phyloP scores from a whole-genome alignment of 2,888 invertebrate genomes.

The Agrochola lota region DNA sequence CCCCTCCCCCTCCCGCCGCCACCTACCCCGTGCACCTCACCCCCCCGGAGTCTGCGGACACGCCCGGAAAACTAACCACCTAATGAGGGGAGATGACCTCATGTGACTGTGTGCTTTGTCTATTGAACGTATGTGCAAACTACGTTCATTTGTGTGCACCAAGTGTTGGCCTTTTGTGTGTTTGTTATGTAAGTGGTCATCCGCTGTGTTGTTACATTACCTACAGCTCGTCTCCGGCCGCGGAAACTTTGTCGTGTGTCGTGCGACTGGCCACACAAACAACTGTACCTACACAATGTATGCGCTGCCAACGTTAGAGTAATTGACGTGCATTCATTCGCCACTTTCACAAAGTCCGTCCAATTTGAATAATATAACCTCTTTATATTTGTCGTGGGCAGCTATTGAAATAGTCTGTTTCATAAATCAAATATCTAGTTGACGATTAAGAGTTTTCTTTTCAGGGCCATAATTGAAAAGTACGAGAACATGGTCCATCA shows the following conservation, averaged over 20 bases:
- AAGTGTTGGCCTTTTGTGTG: conserved; percentile 85
- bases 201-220: conserved; percentile 74
- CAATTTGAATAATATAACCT: conserved; percentile 59
- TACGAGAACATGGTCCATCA: not conserved
- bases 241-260: conserved; percentile 63
- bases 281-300: conserved; percentile 58
- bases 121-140: conserved; percentile 84
- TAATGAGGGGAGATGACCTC: conserved; percentile 91
- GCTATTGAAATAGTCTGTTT: conserved; percentile 32
- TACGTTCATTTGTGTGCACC: conserved; percentile 83
- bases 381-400: conserved; percentile 46
- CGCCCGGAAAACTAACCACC: conserved; percentile 91
- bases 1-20: conserved; percentile 68
- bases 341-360: conserved; percentile 56
- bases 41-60: conserved; percentile 89
- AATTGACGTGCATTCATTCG: conserved; percentile 66
- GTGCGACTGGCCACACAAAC: conserved; percentile 64
- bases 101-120: conserved; percentile 89
- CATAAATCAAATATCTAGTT: conserved; percentile 22
- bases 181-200: conserved; percentile 80
- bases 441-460: not conserved
- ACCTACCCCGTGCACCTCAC: conserved; percentile 76
- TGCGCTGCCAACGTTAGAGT: conserved; percentile 61
- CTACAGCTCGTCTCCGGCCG: conserved; percentile 65
- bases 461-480: not conserved